Conservation (phyloP, 2,113 vertebrate genomes). For the Kryptolebias marmoratus region DNA sequence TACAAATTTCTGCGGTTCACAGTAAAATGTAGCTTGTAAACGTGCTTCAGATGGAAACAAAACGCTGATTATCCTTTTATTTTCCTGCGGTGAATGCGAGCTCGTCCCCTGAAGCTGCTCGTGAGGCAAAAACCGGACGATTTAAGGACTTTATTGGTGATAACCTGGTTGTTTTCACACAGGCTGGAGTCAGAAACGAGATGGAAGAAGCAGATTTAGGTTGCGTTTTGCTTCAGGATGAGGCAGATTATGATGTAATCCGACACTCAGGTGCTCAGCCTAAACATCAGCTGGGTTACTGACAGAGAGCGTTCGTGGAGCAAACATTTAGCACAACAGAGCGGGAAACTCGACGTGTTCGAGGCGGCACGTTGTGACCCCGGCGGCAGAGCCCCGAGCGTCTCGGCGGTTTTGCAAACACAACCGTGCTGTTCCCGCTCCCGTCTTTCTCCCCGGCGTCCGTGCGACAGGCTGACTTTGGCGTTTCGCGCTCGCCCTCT, state of each 20-base stretch:
- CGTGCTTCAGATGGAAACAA: too few relatives aligned
- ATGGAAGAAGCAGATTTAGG: background rate
- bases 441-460: constrained; percentile 31
- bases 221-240: background rate
- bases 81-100: background rate
- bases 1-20: too few relatives aligned
- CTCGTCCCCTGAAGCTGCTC: background rate
- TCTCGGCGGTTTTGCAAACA: background rate
- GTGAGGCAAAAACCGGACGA: background rate
- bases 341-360: background rate
- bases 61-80: too few relatives aligned
- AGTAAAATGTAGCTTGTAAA: too few relatives aligned
- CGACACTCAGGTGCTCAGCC: background rate
- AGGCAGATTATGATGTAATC: background rate
- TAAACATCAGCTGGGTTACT: constrained; percentile 1
- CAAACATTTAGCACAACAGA: background rate
- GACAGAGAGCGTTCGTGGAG: background rate
- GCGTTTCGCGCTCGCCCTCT: constrained; percentile 52
- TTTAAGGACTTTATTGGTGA: background rate
- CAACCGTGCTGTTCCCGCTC: constrained; percentile 38
- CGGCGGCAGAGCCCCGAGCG: background rate
- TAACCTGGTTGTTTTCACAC: background rate
- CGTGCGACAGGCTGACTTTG: constrained; percentile 51
- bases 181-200: background rate
- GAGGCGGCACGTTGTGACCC: too few relatives aligned